These are phyloP conservation scores for Cryptotermes secundus DNA, from an alignment of 1,140 invertebrate species.

Conservation along the genomic window DNA sequence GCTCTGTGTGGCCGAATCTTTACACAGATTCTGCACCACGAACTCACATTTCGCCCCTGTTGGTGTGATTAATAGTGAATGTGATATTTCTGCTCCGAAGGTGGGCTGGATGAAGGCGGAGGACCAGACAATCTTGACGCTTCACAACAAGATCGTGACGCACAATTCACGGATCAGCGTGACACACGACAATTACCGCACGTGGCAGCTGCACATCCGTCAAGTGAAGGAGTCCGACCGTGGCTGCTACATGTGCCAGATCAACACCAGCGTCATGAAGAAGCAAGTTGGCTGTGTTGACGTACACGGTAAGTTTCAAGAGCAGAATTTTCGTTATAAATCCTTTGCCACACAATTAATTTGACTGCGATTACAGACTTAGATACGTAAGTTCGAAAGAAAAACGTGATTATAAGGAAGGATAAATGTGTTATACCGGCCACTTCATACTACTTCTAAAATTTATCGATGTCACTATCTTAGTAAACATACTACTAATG, in stretches of 20 bases:
- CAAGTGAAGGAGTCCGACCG: conserved; percentile 56
- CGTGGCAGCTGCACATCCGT: conserved; percentile 76
- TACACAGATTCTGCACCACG: too few species aligned
- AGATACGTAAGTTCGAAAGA: too few species aligned
- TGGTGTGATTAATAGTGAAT: background rate
- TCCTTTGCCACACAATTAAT: too few species aligned
- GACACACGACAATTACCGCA: conserved; percentile 70
- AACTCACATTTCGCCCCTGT: too few species aligned
- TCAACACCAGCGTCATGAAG: conserved; percentile 87
- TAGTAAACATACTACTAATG: too few species aligned
- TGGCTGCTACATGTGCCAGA: conserved; percentile 82
- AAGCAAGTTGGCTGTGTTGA: conserved; percentile 85
- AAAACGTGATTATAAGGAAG: too few species aligned
- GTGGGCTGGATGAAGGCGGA: conserved; percentile 89
- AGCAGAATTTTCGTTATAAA: too few species aligned
- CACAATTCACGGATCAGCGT: conserved; percentile 81
- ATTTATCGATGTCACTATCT: too few species aligned
- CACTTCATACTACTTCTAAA: too few species aligned
- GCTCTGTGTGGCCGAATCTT: too few species aligned
- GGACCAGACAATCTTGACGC: conserved; percentile 83
- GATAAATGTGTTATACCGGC: too few species aligned
- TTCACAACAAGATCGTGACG: conserved; percentile 84
- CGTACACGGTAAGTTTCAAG: conserved; percentile 67
- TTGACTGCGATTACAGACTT: too few species aligned
- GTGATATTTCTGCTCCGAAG: conserved; percentile 50